phyloP scores from a whole-genome alignment of 2,888 invertebrate genomes.

The Biston stratarius region DNA sequence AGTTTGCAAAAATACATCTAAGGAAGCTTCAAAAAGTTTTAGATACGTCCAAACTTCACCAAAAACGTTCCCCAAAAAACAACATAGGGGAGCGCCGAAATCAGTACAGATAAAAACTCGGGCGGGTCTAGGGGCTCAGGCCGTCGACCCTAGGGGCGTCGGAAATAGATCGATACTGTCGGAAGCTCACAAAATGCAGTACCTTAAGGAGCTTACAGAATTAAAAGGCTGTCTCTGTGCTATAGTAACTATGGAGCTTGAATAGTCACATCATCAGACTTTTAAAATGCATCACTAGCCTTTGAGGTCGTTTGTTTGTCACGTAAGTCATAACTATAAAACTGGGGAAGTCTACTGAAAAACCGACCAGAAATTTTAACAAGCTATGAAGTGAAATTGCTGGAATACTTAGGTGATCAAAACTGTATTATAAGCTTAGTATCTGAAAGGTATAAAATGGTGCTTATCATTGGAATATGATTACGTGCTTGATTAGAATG shows the following conservation, averaged over 20 bases:
- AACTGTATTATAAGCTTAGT: too few relatives aligned
- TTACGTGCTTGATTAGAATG: too few relatives aligned
- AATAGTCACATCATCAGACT: not conserved
- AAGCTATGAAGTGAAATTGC: too few relatives aligned
- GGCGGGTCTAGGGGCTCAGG: conserved; percentile 44
- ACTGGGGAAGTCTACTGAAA: too few relatives aligned
- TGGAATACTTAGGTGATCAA: too few relatives aligned
- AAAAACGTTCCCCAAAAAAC: conserved; percentile 12
- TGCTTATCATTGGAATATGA: too few relatives aligned
- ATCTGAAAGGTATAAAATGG: too few relatives aligned
- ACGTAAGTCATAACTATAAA: too few relatives aligned
- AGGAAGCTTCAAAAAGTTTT: not conserved
- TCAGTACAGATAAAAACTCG: conserved; percentile 20
- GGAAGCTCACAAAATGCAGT: conserved; percentile 31
- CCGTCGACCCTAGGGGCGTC: conserved; percentile 51
- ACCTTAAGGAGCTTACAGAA: conserved; percentile 3
- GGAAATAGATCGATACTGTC: conserved; percentile 47
- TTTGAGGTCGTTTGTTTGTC: too few relatives aligned
- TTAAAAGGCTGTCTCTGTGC: not conserved
- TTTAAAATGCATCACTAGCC: not conserved
- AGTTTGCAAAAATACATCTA: not conserved
- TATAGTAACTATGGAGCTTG: not conserved
- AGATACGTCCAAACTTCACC: not conserved
- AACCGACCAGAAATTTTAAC: too few relatives aligned
- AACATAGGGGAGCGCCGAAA: conserved; percentile 20